phyloP scores from a whole-genome alignment of 2,888 invertebrate species.

The Amphimallon solstitiale region DNA sequence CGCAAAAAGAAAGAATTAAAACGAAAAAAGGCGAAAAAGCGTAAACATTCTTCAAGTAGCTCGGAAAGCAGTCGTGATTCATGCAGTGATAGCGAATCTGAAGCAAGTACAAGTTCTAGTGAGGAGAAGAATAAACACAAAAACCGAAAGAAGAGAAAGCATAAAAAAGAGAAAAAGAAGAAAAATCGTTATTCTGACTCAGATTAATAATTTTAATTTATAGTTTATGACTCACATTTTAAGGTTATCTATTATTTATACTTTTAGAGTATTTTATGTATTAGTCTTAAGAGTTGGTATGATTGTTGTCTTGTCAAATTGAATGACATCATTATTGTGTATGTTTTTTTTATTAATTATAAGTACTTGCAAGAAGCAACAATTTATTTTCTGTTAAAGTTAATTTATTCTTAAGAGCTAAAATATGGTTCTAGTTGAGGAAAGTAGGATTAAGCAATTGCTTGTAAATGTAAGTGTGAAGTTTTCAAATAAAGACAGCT shows the following conservation, averaged over 20 bases:
- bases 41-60: conserved; percentile 50
- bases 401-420: conserved; percentile 3
- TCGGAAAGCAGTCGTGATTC: conserved; percentile 52
- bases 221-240: neutral
- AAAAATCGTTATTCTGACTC: conserved; percentile 51
- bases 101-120: conserved; percentile 43
- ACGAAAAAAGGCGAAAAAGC: conserved; percentile 61
- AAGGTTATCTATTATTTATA: neutral
- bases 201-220: conserved; percentile 1
- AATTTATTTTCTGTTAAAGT: neutral
- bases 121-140: conserved; percentile 48
- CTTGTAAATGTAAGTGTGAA: conserved; percentile 63
- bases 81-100: conserved; percentile 47
- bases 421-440: conserved; percentile 57
- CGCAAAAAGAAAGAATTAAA: conserved; percentile 70
- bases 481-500: conserved; percentile 25
- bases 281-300: conserved; percentile 24
- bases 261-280: conserved; percentile 3
- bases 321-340: too few species aligned
- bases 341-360: conserved; percentile 5
- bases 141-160: conserved; percentile 51
- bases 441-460: conserved; percentile 65
- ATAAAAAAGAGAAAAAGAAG: conserved; percentile 59
- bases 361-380: neutral
- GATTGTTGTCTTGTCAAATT: too few species aligned